Base-by-base conservation (phyloP, 2,113 vertebrate genomes). In the Gavia stellata region DNA sequence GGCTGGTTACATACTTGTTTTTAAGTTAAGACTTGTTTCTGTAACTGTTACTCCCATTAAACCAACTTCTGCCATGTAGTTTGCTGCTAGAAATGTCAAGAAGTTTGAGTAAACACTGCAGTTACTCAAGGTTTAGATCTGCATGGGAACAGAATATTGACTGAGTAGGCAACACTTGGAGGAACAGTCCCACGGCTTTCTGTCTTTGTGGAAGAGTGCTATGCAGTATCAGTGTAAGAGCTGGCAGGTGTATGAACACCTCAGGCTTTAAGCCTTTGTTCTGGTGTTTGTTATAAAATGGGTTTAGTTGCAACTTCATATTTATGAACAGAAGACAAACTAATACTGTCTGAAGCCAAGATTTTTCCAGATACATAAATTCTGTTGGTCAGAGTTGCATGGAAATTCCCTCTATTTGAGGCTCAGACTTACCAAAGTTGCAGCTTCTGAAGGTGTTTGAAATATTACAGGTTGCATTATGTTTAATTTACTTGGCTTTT, bases 61-160 rank as follows among this genome's bases (percentile, higher is more conserved):
- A 52, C 14, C 0, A 2, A 85, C 21, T 75, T 53, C 62, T 90
- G 21, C 31, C 5, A 8, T 45, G 28, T 44, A 40, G 31, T 19
- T 11, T 74, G 28, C 34, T 85, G 56, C 47, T 75, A 61, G 77
- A 82, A 86, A 42, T 88, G 16, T 49, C 38, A 67, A 53, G 34
- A 40, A 85, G 50, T 36, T 56, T 28, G 21, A 15, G 15, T 55
- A n/a, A 80, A 73, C 66, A 66, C 36, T 65, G 61, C 70, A 55
- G 23, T 79, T 12, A 7, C 4, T 72, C 0, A 0, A 65, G n/a
- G 40, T 52, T 68, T 80, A 81, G 44, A 29, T 71, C 40, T 81
- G 16, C 31, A 16, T n/a, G 58, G 31, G 65, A 87, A 45, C 36
- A 82, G 73, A 94, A 9, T 38, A 40, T 34, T 82, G 77, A 56